Base-by-base conservation (phyloP, 2,888 invertebrate species). In the Quadroppia sp. region DNA sequence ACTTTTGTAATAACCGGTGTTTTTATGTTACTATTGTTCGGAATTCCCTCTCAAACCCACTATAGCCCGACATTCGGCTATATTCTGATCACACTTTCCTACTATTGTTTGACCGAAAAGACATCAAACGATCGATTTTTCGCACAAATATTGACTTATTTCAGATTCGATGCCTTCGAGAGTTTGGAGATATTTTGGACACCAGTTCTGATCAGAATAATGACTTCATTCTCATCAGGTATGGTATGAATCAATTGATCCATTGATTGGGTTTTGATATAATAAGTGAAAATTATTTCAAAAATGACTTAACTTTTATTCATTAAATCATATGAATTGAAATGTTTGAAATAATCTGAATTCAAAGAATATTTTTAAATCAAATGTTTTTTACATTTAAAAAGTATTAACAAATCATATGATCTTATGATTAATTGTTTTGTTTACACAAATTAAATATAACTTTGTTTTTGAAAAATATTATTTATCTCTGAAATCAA, bases 1-100 rank as follows among this genome's bases (percentile, higher is more conserved):
- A 90, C 90, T 0, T 90, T 90, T 80, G 85, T 89, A 40, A 89
- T 90, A 42, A 90, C 90, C 0, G 86, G 90, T 50, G 89, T 89
- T 0, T 90, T 90, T 80, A 87, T 89, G 82, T 84, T 90, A 15
- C 84, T 90, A 2, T 89, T 89, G 0, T 87, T 90, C 69, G 89
- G 89, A 1, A 42, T 67, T 15, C 81, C 90, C 75, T 89, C 90
- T 80, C 89, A 90, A 82, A 90, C 89, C 1, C 87, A 90, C 81
- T 90, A 89, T 82, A 86, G 86, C 71, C 90, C 90, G 0, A 88
- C 89, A 1, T 83, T 86, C 7, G 23, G 56, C 25, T 56, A 56
- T 15, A 56, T 56, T 9, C 15, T 56, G 6, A 25, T 56, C 20
- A 90, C 90, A 0, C 88, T 88, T 81, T 82, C 85, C 0, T 90